Evolutionary conservation across 2,797 vertebrate genomes (phyloP).

Genomic region (Lophura swinhoii): DNA sequence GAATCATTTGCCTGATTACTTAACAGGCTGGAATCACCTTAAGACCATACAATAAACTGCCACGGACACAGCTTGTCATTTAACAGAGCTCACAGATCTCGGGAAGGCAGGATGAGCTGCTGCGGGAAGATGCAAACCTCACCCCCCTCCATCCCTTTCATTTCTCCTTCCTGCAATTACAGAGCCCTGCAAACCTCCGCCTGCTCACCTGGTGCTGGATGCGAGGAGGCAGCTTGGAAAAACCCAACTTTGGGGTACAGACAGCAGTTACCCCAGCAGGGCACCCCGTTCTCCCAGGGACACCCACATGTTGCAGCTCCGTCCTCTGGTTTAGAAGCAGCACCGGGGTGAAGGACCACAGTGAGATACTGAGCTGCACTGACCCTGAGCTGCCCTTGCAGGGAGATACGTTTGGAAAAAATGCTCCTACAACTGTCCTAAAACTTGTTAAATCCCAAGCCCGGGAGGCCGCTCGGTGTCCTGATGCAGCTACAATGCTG

Average conservation of each 20-base stretch:
- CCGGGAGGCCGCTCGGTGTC: neutral
- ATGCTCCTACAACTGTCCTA: no score
- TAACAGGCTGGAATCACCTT: conserved; percentile 54
- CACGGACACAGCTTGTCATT: conserved; percentile 50
- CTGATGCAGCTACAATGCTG: neutral
- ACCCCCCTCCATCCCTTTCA: neutral
- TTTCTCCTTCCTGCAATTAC: neutral
- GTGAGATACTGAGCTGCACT: neutral
- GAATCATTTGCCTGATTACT: conserved; percentile 63
- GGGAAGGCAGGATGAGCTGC: neutral
- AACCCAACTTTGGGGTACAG: neutral
- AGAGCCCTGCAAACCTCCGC: neutral
- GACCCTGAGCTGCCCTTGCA: neutral
- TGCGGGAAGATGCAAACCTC: neutral
- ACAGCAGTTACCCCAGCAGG: neutral
- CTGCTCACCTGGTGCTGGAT: neutral
- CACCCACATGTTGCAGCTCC: accelerated
- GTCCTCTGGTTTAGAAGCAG: neutral
- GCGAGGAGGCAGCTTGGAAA: neutral
- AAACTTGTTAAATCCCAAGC: neutral
- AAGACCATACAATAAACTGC: conserved; percentile 53
- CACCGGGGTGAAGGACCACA: neutral
- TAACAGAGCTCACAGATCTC: conserved; percentile 15
- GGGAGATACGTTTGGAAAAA: neutral
- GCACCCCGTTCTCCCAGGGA: neutral